Evolutionary conservation across 2,797 vertebrate genomes (phyloP).

Genomic region (Discoglossus pictus): DNA sequence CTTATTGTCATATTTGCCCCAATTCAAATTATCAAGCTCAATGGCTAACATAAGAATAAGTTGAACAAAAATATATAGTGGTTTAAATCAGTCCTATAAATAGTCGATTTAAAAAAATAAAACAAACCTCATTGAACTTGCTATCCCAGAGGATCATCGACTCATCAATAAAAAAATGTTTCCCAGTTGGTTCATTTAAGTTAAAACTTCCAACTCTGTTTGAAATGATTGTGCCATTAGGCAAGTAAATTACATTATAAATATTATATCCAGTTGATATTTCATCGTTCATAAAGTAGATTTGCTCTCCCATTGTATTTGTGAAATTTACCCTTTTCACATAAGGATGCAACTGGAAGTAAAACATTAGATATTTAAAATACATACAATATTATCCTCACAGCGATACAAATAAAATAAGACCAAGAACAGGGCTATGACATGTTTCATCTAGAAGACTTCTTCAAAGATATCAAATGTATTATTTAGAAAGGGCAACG

Average conservation of each 20-base stretch:
- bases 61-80: too few relatives aligned
- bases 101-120: background rate
- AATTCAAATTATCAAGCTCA: too few relatives aligned
- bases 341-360: slow-evolving; percentile 1
- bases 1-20: too few relatives aligned
- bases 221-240: background rate
- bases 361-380: background rate
- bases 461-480: too few relatives aligned
- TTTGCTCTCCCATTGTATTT: background rate
- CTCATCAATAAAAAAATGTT: background rate
- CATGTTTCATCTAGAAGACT: too few relatives aligned
- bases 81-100: background rate
- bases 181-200: background rate
- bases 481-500: too few relatives aligned
- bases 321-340: slow-evolving; percentile 12
- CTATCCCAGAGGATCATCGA: slow-evolving; percentile 11
- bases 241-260: slow-evolving; percentile 15
- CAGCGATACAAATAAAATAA: too few relatives aligned
- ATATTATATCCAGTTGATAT: slow-evolving; percentile 9
- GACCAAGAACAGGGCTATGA: too few relatives aligned
- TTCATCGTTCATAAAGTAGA: slow-evolving; percentile 10
- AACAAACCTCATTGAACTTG: background rate
- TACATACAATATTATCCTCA: background rate
- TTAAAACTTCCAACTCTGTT: background rate
- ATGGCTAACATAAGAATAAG: too few relatives aligned